Conservation (phyloP, 1,140 invertebrate species). For the Penaeus japonicus region DNA sequence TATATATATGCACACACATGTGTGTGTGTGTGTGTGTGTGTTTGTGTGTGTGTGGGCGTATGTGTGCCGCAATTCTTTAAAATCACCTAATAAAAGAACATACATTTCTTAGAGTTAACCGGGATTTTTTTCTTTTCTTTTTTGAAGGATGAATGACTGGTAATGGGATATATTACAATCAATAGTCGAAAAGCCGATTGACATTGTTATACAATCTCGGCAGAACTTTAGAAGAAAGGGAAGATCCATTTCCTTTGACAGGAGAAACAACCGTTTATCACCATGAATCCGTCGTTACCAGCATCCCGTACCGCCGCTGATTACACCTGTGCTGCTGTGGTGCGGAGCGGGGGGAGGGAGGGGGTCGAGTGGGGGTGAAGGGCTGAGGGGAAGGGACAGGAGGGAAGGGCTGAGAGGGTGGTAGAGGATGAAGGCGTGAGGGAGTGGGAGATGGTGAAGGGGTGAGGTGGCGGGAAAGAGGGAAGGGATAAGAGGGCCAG, state of each 20-base stretch:
- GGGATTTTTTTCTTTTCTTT: no score
- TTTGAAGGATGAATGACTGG: not conserved
- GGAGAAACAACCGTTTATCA: slow-evolving; percentile 31
- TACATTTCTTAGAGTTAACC: no score
- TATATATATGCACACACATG: no score
- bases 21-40: not conserved
- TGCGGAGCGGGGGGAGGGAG: no score
- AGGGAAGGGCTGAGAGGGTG: no score
- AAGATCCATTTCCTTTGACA: slow-evolving; percentile 41
- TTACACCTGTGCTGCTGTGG: not conserved
- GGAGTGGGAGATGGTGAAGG: no score
- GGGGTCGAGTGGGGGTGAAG: not conserved
- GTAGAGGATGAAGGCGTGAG: no score
- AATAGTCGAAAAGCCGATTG: not conserved
- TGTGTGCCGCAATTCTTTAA: no score
- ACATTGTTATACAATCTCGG: not conserved
- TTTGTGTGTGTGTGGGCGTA: slow-evolving; percentile 3
- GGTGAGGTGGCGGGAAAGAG: no score
- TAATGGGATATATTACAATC: not conserved
- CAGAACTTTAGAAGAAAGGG: not conserved
- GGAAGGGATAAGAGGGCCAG: no score
- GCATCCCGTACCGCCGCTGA: not conserved
- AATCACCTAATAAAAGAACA: no score
- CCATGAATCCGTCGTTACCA: slow-evolving; percentile 31
- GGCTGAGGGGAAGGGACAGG: no score